These are phyloP conservation scores for Zelleria hepariella DNA, from an alignment of 2,888 invertebrate genomes.

Conservation along the genomic window DNA sequence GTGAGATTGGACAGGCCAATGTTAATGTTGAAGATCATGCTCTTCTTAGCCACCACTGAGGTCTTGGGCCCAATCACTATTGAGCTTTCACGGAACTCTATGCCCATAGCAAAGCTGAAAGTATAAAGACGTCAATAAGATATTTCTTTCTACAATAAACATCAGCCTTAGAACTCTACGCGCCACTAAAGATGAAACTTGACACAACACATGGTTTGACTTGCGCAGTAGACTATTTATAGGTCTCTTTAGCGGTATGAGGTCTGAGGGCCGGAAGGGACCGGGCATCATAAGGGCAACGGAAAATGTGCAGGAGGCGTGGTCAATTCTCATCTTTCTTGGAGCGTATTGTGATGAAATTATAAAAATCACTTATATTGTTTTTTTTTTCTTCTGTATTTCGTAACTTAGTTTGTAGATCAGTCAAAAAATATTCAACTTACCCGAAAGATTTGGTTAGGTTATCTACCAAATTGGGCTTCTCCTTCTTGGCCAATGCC, in stretches of 20 bases:
- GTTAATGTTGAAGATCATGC: conserved; percentile 97
- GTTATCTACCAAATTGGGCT: conserved; percentile 87
- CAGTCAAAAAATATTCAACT: conserved; percentile 11
- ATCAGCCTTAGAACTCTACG: no score
- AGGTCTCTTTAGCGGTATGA: no score
- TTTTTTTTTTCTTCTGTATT: neutral
- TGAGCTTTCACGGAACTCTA: conserved; percentile 97
- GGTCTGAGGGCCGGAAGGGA: no score
- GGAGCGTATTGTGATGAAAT: no score
- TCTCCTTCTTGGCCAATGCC: conserved; percentile 86
- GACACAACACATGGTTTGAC: no score
- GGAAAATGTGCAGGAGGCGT: no score
- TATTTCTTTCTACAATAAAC: no score
- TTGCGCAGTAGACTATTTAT: no score
- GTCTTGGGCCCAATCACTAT: conserved; percentile 94
- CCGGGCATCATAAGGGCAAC: no score
- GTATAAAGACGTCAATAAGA: neutral
- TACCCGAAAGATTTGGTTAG: conserved; percentile 94
- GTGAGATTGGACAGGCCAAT: conserved; percentile 90
- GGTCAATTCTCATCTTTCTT: no score
- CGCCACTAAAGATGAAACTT: no score
- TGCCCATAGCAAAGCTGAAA: conserved; percentile 92
- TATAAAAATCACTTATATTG: no score
- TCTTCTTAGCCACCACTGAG: conserved; percentile 82
- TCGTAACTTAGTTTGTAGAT: neutral